Evolutionary conservation across 2,888 invertebrate genomes (phyloP), one percentile per base, ranked within the genome.

Genomic region (Leucophenga maculata): DNA sequence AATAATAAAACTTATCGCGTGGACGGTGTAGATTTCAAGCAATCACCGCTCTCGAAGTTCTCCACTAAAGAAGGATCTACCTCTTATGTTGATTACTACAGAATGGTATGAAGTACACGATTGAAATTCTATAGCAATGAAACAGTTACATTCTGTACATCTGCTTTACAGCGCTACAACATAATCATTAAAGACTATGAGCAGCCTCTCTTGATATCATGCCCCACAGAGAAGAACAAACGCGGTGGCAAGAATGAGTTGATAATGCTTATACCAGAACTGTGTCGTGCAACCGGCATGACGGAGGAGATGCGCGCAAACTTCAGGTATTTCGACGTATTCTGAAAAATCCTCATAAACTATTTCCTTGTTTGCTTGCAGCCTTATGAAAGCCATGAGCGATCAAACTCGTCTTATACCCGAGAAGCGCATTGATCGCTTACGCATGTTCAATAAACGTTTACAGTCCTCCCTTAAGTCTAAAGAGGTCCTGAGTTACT

Each of bases 251-350:
- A 91, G 86, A 89, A 91, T 0, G 93, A 94, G 70, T 86, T 91
- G 0, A 91, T 97, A 6, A 92, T 92, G 83, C 89, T 98, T 2
- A 90, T 97, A 9, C 97, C 97, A 0, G 96, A 97, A 88, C 87
- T 97, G 57, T 95, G 96, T 77, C 91, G 93, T 0, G 91, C 95
- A 80, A 97, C 97, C 0, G 97, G 97, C 0, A 86, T 96, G 0
- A 92, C 93, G 0, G 94, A 94, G 66, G 88, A 88, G 0, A 93
- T 94, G 93, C 88, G 93, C 11, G 85, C 84, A 4, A 89, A 93
- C 82, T 93, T 92, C 81, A 88, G 78, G 55, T 87, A 92, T 62
- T 2, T 26, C 26, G 4, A 3, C 26, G 11, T 13, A 2, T 26
- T 26, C 4, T 26, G 26, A 26, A 26, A 4, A 26, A 26, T 26